These are phyloP conservation scores for Drosophila imparisetae DNA, from an alignment of 2,888 invertebrate genomes.

Conservation along the genomic window DNA sequence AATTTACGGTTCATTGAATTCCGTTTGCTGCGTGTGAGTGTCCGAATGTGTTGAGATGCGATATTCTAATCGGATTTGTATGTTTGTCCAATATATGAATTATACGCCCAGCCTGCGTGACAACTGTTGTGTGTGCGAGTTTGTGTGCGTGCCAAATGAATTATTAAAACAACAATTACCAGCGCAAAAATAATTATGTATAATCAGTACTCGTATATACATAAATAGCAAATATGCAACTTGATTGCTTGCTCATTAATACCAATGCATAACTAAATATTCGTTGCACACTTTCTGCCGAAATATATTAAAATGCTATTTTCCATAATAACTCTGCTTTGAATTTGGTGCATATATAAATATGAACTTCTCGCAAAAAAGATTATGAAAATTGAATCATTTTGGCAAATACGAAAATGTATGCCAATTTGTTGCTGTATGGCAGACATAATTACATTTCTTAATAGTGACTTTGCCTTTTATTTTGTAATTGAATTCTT, in stretches of 20 bases:
- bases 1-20: slow-evolving; percentile 77
- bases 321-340: slow-evolving; percentile 3
- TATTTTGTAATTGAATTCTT: not conserved
- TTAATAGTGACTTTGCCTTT: not conserved
- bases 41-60: slow-evolving; percentile 55
- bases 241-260: slow-evolving; percentile 28
- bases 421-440: not conserved
- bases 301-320: slow-evolving; percentile 23
- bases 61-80: slow-evolving; percentile 76
- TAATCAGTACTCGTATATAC: slow-evolving; percentile 15
- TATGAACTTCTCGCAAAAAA: not conserved
- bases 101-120: slow-evolving; percentile 31
- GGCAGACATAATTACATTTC: not conserved
- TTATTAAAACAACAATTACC: slow-evolving; percentile 73
- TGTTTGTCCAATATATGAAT: slow-evolving; percentile 59
- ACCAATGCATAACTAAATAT: slow-evolving; percentile 46
- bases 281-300: slow-evolving; percentile 17
- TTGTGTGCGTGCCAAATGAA: slow-evolving; percentile 37
- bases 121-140: slow-evolving; percentile 20
- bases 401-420: not conserved
- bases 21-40: slow-evolving; percentile 39
- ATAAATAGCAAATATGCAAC: slow-evolving; percentile 15
- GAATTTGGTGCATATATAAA: not conserved
- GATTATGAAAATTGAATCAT: not conserved
- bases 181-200: slow-evolving; percentile 56